Conservation (phyloP, 2,113 vertebrate genomes). For the Salvator merianae region DNA sequence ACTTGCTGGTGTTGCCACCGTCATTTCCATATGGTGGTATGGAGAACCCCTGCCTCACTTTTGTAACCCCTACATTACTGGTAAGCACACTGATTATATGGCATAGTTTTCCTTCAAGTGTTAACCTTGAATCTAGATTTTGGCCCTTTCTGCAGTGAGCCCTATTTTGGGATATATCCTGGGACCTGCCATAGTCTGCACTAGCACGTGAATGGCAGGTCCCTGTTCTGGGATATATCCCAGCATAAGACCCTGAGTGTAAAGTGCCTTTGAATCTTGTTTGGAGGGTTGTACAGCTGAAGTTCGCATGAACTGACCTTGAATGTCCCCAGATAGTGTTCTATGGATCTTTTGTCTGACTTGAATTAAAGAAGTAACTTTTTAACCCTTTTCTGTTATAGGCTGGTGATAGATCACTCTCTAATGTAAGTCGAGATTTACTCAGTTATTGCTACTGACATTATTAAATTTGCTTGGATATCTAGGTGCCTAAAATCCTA, state of each 20-base stretch:
- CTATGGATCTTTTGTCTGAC: constrained; percentile 7
- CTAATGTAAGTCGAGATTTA: constrained; percentile 79
- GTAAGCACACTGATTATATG: constrained; percentile 69
- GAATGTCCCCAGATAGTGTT: not conserved
- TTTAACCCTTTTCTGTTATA: constrained; percentile 60
- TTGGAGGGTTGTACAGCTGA: not conserved
- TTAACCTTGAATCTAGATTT: not conserved
- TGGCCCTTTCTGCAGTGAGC: too few relatives aligned
- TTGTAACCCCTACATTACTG: constrained; percentile 92
- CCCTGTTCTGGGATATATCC: too few relatives aligned
- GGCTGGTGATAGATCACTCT: constrained; percentile 94
- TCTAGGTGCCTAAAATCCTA: not conserved
- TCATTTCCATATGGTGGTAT: constrained; percentile 97
- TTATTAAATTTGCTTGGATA: not conserved
- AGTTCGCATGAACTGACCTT: not conserved
- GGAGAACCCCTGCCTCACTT: constrained; percentile 98
- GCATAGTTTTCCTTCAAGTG: not conserved
- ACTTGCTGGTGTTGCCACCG: constrained; percentile 91
- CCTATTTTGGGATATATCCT: too few relatives aligned
- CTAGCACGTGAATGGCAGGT: too few relatives aligned
- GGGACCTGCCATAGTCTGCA: too few relatives aligned
- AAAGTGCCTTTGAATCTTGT: not conserved
- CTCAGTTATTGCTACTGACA: constrained; percentile 17
- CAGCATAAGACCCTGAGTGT: too few relatives aligned
- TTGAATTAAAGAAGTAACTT: constrained; percentile 37